Evolutionary conservation across 2,113 vertebrate genomes (phyloP), one percentile per base, ranked within the genome.

Genomic region (Glareola pratincola): DNA sequence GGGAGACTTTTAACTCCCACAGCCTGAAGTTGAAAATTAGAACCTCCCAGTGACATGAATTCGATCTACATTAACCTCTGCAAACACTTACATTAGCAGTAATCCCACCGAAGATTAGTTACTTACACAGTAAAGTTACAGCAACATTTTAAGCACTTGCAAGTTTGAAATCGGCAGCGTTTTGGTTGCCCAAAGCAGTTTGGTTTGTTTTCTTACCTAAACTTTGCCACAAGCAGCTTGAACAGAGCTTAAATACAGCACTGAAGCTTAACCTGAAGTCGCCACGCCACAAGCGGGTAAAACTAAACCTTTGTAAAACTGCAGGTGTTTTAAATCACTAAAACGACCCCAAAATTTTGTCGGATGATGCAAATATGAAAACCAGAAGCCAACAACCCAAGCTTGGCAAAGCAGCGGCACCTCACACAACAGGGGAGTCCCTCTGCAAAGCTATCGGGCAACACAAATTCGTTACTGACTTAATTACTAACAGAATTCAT

Each of bases 11-110:
- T 36, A 56, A 48, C 51, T 29, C 83, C 9, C 19, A 3, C 14
- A 0, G 36, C 72, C 37, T 48, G 5, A 41, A 30, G 8, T 2
- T 1, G 3, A n/a, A 26, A 1, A 2, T 24, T 1, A 47, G 12
- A 20, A 39, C 7, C 47, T 23, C 2, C 0, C 0, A 14, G 11
- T 6, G 6, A n/a, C 4, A 1, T 10, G 20, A 18, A 39, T 24
- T n/a, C 4, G 0, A 19, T 80, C 48, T 23, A 10, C 7, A 2
- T 20, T 24, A 3, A 14, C 16, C 64, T 43, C 77, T 8, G 17
- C 39, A 32, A 12, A 32, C 21, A 5, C 41, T 73, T 11, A 0
- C 1, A 4, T 23, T 5, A 22, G 13, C 4, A 20, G 14, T 7
- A 14, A 47, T 11, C 53, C 37, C 51, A 43, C 27, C 10, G 0